Conservation (phyloP, 2,888 invertebrate genomes). For the Eremobia ochroleuca region DNA sequence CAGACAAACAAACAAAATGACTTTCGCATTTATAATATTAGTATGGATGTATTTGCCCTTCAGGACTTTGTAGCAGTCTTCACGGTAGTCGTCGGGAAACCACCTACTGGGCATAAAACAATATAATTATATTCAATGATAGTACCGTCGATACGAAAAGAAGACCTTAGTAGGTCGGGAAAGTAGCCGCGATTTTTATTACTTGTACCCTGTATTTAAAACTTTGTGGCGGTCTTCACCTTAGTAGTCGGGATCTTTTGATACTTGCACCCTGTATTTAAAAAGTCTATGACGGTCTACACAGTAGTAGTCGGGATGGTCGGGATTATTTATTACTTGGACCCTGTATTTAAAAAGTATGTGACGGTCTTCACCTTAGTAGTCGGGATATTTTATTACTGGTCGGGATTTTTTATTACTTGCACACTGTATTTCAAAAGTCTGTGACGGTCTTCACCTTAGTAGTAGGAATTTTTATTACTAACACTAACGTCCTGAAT, state of each 20-base stretch:
- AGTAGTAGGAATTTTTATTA: neutral
- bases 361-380: neutral
- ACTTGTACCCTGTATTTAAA: too few relatives aligned
- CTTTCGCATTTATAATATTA: neutral
- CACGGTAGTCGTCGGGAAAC: neutral
- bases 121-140: too few relatives aligned
- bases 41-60: neutral
- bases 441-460: neutral
- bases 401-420: neutral
- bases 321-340: neutral
- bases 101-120: too few relatives aligned
- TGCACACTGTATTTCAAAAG: neutral
- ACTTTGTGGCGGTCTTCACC: neutral
- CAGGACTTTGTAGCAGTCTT: neutral
- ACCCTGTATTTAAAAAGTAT: neutral
- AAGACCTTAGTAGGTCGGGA: too few relatives aligned
- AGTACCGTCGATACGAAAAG: too few relatives aligned
- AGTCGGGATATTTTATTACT: too few relatives aligned
- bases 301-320: neutral
- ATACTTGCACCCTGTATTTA: neutral
- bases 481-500: too few relatives aligned
- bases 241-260: neutral
- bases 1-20: neutral
- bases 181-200: too few relatives aligned
- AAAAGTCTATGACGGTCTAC: neutral